These are phyloP conservation scores for Drosophila suzukii DNA, from an alignment of 1,140 invertebrate genomes.

Conservation along the genomic window DNA sequence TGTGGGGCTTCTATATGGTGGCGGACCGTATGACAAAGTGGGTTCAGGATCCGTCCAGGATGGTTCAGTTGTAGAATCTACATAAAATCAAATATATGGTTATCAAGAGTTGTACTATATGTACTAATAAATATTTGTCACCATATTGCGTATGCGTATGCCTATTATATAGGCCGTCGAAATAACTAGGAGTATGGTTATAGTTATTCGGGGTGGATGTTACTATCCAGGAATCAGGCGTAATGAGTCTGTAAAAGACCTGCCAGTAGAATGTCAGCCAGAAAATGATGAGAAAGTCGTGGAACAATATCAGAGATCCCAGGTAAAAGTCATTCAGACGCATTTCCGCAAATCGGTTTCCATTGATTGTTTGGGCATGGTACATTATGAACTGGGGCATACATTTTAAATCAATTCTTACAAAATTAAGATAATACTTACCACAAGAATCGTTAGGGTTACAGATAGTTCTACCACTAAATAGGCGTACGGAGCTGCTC, in stretches of 20 bases:
- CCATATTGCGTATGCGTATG: too few species aligned
- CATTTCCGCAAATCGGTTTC: slow-evolving; percentile 69
- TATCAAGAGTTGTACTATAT: neutral
- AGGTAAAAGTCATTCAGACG: slow-evolving; percentile 51
- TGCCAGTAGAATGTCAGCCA: slow-evolving; percentile 72
- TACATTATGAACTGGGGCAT: slow-evolving; percentile 65
- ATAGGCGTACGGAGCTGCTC: neutral
- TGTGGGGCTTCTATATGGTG: neutral
- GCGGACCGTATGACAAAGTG: too few species aligned
- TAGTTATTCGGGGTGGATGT: neutral
- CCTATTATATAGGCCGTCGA: too few species aligned
- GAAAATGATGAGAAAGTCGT: slow-evolving; percentile 67
- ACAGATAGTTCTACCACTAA: slow-evolving; percentile 18
- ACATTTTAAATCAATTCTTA: too few species aligned
- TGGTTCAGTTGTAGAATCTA: neutral
- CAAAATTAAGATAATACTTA: slow-evolving; percentile 7
- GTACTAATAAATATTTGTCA: neutral
- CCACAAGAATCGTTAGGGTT: slow-evolving; percentile 34
- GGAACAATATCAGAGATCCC: slow-evolving; percentile 65
- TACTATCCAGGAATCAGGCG: slow-evolving; percentile 12
- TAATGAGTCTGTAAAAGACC: slow-evolving; percentile 6
- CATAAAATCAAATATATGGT: neutral
- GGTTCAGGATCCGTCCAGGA: neutral
- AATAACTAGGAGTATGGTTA: too few species aligned
- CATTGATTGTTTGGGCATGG: slow-evolving; percentile 65